Base-by-base conservation (phyloP, 1,140 invertebrate species). In the Drosophila subobscura region DNA sequence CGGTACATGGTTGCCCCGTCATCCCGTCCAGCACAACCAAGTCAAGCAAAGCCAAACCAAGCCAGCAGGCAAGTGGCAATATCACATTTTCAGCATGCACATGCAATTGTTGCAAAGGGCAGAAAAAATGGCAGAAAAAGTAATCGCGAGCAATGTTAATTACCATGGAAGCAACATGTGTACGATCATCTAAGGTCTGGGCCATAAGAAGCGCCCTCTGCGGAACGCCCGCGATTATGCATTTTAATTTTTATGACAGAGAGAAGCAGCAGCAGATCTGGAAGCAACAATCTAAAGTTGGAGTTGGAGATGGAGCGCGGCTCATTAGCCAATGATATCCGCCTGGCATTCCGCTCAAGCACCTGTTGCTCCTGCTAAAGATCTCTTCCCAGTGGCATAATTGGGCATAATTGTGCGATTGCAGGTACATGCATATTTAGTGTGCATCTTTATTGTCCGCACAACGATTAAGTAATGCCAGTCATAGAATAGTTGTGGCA, bases 261-360 rank as follows among this genome's bases (percentile, higher is more conserved):
- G 64, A 20, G 64, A 61, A 56, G 40, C 55, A 73, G 55, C 33
- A 37, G 33, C 12, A 37, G 33, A n/a, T n/a, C n/a, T n/a, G n/a
- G n/a, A 10, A 37, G 4, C 33, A 27, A 27, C 25, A 37, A 40
- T 52, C 33, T 37, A 33, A 41, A 6, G 52, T 25, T 23, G 22
- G 25, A 29, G 72, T 33, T 23, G 51, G 44, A 55, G 49, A 47
- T 51, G 59, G 41, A 37, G 33, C 10, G 33, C 33, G 10, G 66
- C 80, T 85, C 83, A 86, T 88, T 88, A 86, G 83, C 78, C 83
- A 86, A 72, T 83, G 81, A 85, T 85, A 85, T 85, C 77, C 67
- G 52, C 46, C 22, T 47, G 64, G 65, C 65, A 71, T 65, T 77
- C 73, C 73, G 52, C 56, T 57, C 53, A 53, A 56, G 65, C 65